A percentile compares a stretch with the other conserved stretches of the same genome.
These are phyloP conservation scores for Galendromus occidentalis DNA, from an alignment of 1,140 invertebrate species.

Conservation along the genomic window DNA sequence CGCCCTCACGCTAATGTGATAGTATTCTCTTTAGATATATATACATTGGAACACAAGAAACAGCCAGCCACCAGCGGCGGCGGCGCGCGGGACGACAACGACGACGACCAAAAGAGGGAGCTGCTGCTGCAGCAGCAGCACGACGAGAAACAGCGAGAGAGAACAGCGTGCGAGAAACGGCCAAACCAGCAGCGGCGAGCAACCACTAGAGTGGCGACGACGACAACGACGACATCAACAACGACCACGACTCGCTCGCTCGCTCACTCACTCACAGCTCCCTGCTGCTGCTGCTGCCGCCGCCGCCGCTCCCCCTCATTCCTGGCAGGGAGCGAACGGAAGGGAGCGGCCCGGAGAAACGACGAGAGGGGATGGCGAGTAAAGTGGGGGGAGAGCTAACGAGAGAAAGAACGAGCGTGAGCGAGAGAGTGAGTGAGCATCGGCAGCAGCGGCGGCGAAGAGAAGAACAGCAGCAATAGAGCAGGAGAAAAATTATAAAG, in stretches of 20 bases:
- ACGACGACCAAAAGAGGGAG: background rate
- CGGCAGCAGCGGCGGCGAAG: too few species aligned
- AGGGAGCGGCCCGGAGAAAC: too few species aligned
- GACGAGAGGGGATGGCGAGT: too few species aligned
- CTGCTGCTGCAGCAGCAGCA: background rate
- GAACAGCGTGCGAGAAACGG: constrained; percentile 8
- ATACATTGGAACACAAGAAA: constrained; percentile 11
- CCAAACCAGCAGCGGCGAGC: background rate
- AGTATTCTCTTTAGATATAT: constrained; percentile 9
- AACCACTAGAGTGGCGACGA: background rate
- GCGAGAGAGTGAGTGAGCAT: too few species aligned
- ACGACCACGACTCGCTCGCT: background rate
- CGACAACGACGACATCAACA: background rate
- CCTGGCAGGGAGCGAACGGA: too few species aligned
- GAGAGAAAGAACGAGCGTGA: too few species aligned
- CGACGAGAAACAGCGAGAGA: background rate
- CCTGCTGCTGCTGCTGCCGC: constrained; percentile 1
- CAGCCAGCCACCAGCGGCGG: background rate
- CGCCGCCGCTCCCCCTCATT: background rate
- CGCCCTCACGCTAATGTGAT: constrained; percentile 10
- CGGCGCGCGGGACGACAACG: background rate
- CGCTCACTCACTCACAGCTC: background rate
- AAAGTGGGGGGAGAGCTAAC: too few species aligned
- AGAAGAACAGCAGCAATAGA: too few species aligned
- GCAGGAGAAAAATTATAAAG: too few species aligned